Base-by-base conservation (phyloP, 2,888 invertebrate genomes). In the Gandaritis pyraliata region DNA sequence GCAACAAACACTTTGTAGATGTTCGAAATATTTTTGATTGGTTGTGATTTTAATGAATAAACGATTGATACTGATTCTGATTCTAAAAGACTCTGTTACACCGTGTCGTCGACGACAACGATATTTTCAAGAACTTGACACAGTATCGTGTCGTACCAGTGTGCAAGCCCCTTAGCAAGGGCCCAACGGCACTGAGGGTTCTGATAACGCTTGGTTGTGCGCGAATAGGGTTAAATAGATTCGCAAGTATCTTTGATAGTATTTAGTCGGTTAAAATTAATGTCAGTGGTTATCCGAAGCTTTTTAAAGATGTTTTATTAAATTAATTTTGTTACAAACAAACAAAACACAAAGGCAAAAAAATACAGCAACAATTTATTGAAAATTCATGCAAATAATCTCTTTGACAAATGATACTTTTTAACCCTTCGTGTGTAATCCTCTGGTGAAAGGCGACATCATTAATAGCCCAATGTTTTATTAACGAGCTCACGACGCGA, bases 401-500 rank as follows among this genome's bases (percentile, higher is more conserved):
- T 18, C 12, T 50, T 43, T 49, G 49, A 50, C 49, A 50, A 23
- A 43, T 30, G 13, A 49, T 48, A 36, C 39, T 54, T 45, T 41
- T 50, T 18, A 43, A 13, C 11, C 33, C 48, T 10, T 29, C 36
- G 1, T 13, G 36, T 38, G 36, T 36, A 57, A 57, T 57, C 56
- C 56, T 11, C 16, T 33, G 49, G 13, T 49, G 49, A 57, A 23
- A 33, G 18, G 57, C 18, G 33, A 46, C 13, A 13, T 16, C 33
- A 43, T 23, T 57, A 50, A 48, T 55, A 15, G 23, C 5, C 13
- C 12, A 41, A 55, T 57, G 57, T 45, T 50, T 45, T 50, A 50
- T 45, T 16, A 36, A 33, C 50, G 10, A 49, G 23, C 38, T 38
- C 23, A 55, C n/a, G n/a, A n/a, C n/a, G n/a, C n/a, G n/a, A n/a